Evolutionary conservation across 2,113 vertebrate species (phyloP), one percentile per base, ranked within the genome.

Genomic region (Illadopsis cleaveri): DNA sequence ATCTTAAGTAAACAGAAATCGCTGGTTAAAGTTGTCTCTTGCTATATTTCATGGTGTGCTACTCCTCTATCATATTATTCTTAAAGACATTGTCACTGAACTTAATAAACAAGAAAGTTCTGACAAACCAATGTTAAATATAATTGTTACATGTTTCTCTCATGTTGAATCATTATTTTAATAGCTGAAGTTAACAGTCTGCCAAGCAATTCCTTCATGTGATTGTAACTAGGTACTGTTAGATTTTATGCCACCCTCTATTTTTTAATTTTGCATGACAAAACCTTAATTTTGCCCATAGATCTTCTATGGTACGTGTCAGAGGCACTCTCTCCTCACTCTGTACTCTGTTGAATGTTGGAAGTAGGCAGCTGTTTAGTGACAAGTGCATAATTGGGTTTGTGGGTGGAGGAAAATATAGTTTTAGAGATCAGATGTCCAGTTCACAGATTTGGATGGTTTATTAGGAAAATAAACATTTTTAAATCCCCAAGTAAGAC

Each of bases 101-200:
- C 53, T 72, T 30, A 81, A 56, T 47, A 70, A 53, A 64, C 17
- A 11, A 72, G 60, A 83, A 94, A 80, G 28, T 82, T 60, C 27
- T 94, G 56, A 61, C 37, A 89, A 91, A 91, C 22, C 40, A 40
- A 30, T 19, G 14, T 91, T 94, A 90, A 85, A 78, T 40, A 42
- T 62, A 86, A 72, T 84, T 72, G 69, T 57, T 84, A 81, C 51
- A 25, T 42, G 25, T 93, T 91, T 93, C 53, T 94, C 54, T 76
- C 78, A 56, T 21, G 13, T n/a, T 66, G 66, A 91, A 89, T 89
- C 86, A 92, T 95, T 79, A 73, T 90, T 95, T 96, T 95, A 89
- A 92, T 87, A 66, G 48, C 62, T 84, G 38, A 93, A 82, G 73
- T 87, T 94, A 95, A 82, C 61, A 96, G 51, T 94, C 79, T 92